phyloP scores from a whole-genome alignment of 2,113 vertebrate genomes.

The Gadus chalcogrammus region DNA sequence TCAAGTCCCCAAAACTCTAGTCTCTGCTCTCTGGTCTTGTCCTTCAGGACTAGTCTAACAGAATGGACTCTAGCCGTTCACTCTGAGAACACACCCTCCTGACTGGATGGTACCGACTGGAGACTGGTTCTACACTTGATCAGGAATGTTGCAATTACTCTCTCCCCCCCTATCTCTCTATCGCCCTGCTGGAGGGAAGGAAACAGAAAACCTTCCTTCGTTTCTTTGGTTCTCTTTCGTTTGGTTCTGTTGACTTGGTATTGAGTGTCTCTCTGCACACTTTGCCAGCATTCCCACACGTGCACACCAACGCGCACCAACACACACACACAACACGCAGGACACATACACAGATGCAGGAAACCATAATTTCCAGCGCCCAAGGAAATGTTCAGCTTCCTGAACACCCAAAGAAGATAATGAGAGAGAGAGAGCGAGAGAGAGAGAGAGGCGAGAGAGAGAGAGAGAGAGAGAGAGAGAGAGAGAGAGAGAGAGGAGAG shows the following conservation, averaged over 20 bases:
- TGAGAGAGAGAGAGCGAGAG: too few relatives aligned
- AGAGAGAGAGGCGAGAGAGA: neutral
- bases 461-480: neutral
- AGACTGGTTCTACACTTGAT: neutral
- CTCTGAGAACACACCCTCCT: neutral
- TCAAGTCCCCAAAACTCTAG: too few relatives aligned
- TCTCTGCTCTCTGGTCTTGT: too few relatives aligned
- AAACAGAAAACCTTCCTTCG: neutral
- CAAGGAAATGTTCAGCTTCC: constrained; percentile 1
- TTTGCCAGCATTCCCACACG: neutral
- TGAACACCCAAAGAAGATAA: neutral
- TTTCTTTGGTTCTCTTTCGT: neutral
- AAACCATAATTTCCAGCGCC: constrained; percentile 5
- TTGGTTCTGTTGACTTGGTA: neutral
- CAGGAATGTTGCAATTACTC: neutral
- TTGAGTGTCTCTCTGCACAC: neutral
- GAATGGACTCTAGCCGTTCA: too few relatives aligned
- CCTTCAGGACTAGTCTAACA: too few relatives aligned
- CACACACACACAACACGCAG: neutral
- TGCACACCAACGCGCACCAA: neutral
- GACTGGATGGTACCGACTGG: neutral
- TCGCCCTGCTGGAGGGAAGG: neutral
- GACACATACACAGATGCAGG: too few relatives aligned
- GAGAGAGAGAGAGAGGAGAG: neutral
- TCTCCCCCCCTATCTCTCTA: neutral